Conservation (phyloP, 2,888 invertebrate genomes). For the Ypsolopha sequella region DNA sequence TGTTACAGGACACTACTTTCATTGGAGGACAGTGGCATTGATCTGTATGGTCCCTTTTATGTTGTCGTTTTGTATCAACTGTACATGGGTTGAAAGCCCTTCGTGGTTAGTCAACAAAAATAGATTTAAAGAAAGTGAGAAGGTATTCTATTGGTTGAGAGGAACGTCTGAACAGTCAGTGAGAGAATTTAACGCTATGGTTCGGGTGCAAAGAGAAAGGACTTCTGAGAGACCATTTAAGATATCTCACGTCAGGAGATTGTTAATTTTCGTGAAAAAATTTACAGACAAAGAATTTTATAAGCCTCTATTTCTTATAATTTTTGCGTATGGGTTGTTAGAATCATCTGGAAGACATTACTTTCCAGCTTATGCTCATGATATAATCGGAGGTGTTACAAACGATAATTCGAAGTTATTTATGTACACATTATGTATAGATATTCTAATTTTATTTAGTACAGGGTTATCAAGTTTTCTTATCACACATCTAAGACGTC, state of each 20-base stretch:
- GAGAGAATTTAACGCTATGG: slow-evolving; percentile 26
- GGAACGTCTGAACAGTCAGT: slow-evolving; percentile 14
- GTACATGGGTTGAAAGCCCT: slow-evolving; percentile 11
- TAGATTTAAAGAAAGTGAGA: slow-evolving; percentile 6
- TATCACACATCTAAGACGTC: slow-evolving; percentile 30
- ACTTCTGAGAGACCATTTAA: slow-evolving; percentile 8
- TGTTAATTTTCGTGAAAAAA: slow-evolving; percentile 21
- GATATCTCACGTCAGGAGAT: slow-evolving; percentile 7
- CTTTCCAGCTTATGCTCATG: slow-evolving; percentile 37
- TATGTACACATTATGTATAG: slow-evolving; percentile 23
- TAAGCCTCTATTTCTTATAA: slow-evolving; percentile 29
- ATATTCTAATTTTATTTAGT: slow-evolving; percentile 31
- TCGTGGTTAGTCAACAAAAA: slow-evolving; percentile 15
- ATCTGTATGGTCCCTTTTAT: background rate
- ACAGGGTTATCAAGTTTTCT: slow-evolving; percentile 29
- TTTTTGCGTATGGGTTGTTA: slow-evolving; percentile 22
- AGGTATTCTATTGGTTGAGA: slow-evolving; percentile 5
- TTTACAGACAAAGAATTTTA: slow-evolving; percentile 31
- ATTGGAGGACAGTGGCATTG: background rate
- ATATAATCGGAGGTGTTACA: slow-evolving; percentile 20
- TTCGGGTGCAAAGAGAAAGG: slow-evolving; percentile 25
- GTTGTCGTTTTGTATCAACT: slow-evolving; percentile 6
- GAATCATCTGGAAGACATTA: slow-evolving; percentile 38
- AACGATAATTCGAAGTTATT: slow-evolving; percentile 12
- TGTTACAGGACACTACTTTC: background rate